Percentiles rank a stretch among this genome's conserved stretches.
These are phyloP conservation scores for Trichogramma evanescens DNA, from an alignment of 2,888 invertebrate genomes.

Conservation along the genomic window DNA sequence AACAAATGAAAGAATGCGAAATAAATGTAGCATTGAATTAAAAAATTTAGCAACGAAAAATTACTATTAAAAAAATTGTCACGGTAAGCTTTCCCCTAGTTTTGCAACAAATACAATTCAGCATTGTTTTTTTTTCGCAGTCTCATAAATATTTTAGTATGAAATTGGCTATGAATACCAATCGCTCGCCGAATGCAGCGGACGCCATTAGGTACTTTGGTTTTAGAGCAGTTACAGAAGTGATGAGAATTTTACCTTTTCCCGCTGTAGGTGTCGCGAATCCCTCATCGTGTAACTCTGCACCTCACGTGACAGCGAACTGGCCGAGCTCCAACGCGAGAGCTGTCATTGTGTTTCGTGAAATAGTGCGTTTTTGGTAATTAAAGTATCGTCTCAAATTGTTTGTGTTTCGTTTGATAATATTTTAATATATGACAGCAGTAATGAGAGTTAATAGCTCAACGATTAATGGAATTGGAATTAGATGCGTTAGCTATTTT, in stretches of 20 bases:
- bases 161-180: neutral
- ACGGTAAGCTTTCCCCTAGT: slow-evolving; percentile 30
- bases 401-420: no score
- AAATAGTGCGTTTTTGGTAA: neutral
- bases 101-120: slow-evolving; percentile 10
- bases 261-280: slow-evolving; percentile 45
- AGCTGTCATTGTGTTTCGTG: slow-evolving; percentile 49
- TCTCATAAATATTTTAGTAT: neutral
- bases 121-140: neutral
- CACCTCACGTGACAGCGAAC: slow-evolving; percentile 57
- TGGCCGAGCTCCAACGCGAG: slow-evolving; percentile 60
- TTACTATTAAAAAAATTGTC: slow-evolving; percentile 10
- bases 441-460: slow-evolving; percentile 1
- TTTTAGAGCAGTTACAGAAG: neutral
- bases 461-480: neutral
- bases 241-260: slow-evolving; percentile 39
- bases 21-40: neutral
- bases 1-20: slow-evolving; percentile 1
- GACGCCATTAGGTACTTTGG: neutral
- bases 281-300: slow-evolving; percentile 55
- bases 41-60: neutral
- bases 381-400: neutral
- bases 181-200: neutral
- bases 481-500: no score
- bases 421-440: neutral